Base-by-base conservation (phyloP, 2,797 vertebrate genomes). In the Pangasius sanitwongsei region DNA sequence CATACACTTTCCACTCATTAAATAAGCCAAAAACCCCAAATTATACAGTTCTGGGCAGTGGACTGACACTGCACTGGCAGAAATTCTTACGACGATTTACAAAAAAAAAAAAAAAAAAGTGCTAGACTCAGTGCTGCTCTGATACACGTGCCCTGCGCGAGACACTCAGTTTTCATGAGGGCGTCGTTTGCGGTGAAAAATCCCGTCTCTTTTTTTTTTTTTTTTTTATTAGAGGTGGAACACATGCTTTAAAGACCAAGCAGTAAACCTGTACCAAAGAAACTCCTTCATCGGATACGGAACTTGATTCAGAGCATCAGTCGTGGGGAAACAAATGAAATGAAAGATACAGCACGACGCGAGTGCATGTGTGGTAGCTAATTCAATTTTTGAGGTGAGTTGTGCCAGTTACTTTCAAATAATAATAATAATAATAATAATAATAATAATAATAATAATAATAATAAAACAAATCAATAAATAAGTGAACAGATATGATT, bases 161-260 rank as follows among this genome's bases (percentile, higher is more conserved):
- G 41, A n/a, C 31, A 18, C 41, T 65, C 82, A 20, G 15, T n/a
- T 83, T 67, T 41, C 37, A 84, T 0, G 41, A 84, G 82, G 82
- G 82, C 82, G 82, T 84, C 82, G 82, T 84, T 84, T 84, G 82
- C 61, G 59, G 59, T 25, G 15, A 57, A 65, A 65, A 44, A n/a
- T 20, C 41, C 37, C 59, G 25, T n/a, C 23, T 83, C 55, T 41
- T 3, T 41, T 4, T 41, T 41, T 83, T n/a, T 44, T 9, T 7
- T 1, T 9, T 83, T n/a, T 44, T 9, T 7, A 1, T 9, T 23
- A 18, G 78, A 81, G 55, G 59, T 83, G 59, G 28, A 61, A 13
- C 20, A 59, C 55, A 65, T 25, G 15, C 23, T n/a, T 65, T 83
- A 13, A 57, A 61, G 31, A 61, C 82, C 59, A 3, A 28, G 59